Evolutionary conservation across 1,140 invertebrate genomes (phyloP).

Genomic region (Rhysida immarginata): DNA sequence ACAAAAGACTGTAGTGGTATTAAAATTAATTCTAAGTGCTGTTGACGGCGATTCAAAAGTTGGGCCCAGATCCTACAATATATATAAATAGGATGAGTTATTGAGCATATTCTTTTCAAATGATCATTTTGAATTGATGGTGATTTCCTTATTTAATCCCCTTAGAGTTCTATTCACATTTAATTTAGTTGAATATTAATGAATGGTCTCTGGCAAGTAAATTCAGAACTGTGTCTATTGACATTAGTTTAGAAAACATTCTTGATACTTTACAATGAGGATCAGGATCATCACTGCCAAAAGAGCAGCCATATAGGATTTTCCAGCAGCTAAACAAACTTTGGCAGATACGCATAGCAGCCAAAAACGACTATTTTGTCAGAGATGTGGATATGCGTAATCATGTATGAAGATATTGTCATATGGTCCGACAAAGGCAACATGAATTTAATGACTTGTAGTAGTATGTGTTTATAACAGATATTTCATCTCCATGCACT

Average conservation of each 20-base stretch:
- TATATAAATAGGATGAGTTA: constrained; percentile 12
- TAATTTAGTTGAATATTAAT: not conserved
- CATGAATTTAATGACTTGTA: too few species aligned
- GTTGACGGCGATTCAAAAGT: constrained; percentile 67
- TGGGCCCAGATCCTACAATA: constrained; percentile 72
- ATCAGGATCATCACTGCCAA: too few species aligned
- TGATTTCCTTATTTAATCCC: not conserved
- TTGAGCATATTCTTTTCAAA: not conserved
- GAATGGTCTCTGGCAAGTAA: not conserved
- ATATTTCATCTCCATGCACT: too few species aligned
- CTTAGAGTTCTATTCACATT: not conserved
- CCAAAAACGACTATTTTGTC: too few species aligned
- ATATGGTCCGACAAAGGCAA: too few species aligned
- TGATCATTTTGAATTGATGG: not conserved
- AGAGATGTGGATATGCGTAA: too few species aligned
- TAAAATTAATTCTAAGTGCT: constrained; percentile 47
- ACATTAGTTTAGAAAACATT: not conserved
- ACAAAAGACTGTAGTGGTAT: constrained; percentile 24
- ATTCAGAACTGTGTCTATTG: not conserved
- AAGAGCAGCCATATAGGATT: too few species aligned
- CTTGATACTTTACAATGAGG: not conserved
- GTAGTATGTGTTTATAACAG: too few species aligned
- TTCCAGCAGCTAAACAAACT: too few species aligned
- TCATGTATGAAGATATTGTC: too few species aligned
- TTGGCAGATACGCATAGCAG: too few species aligned